Evolutionary conservation across 2,113 vertebrate genomes (phyloP), one percentile per base, ranked within the genome.

Genomic region (Vulpes ferrilata): DNA sequence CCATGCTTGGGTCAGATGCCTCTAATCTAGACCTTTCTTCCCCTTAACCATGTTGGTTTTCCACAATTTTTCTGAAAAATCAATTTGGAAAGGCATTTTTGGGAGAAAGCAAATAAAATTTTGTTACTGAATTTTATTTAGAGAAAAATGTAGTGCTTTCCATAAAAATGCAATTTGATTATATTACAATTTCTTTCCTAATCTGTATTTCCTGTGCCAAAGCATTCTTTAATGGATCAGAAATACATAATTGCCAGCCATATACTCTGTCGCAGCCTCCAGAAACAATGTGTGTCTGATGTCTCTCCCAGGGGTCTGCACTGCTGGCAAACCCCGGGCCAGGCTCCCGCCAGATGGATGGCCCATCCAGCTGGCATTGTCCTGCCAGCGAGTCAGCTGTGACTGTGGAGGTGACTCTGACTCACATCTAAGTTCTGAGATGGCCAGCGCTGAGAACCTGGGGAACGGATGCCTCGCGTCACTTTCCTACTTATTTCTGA

Each of bases 41-140:
- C 55, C 57, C 17, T 92, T 57, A 62, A 73, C 62, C 84, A 60
- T 5, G 4, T 32, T 55, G 74, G 20, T 60, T 78, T 96, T 95
- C 86, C 90, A 92, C n/a, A 35, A 27, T 59, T 88, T 96, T 96
- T 95, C 92, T 91, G 59, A 92, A 96, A 97, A 98, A 97, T 98
- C 95, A 95, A 97, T 96, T 96, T 98, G 84, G 71, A 95, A 97
- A 96, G 90, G 17, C 94, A 94, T 87, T 96, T 95, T 83, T 5
- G 53, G 82, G 90, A 53, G 7, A 92, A 82, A 95, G 93, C 93
- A 97, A 97, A 97, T 97, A 96, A 97, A 97, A 96, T 97, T 97
- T 97, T 97, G 94, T 93, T 94, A 86, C 94, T 97, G 97, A 97
- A 98, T 97, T 98, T 97, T 98, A 98, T 96, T 98, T 98, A 97